Evolutionary conservation across 2,888 invertebrate genomes (phyloP).

Genomic region (Andrena dorsata): DNA sequence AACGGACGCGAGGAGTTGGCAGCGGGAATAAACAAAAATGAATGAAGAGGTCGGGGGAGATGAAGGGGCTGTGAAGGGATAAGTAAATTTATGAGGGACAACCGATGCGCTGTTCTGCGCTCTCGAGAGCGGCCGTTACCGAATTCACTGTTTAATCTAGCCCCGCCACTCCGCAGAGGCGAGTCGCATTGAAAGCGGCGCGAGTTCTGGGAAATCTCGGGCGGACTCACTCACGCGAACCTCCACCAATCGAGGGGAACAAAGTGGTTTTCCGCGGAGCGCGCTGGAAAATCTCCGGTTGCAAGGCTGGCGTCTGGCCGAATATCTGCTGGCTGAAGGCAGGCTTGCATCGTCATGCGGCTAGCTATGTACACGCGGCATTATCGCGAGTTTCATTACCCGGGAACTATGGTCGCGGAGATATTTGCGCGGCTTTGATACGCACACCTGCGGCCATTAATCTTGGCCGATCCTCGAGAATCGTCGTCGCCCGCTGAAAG

Average conservation of each 20-base stretch:
- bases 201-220: background rate
- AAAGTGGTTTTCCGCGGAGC: constrained; percentile 3
- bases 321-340: constrained; percentile 15
- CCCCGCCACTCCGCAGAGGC: constrained; percentile 6
- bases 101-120: constrained; percentile 47
- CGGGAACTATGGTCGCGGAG: constrained; percentile 54
- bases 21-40: constrained; percentile 58
- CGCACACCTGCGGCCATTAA: constrained; percentile 63
- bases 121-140: constrained; percentile 30
- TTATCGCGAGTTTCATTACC: constrained; percentile 67
- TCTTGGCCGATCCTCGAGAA: constrained; percentile 57
- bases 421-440: constrained; percentile 66
- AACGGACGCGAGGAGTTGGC: constrained; percentile 7
- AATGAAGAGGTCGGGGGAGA: constrained; percentile 21
- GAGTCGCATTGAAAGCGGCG: background rate
- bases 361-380: constrained; percentile 55
- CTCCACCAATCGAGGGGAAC: no score
- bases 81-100: constrained; percentile 68
- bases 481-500: constrained; percentile 53
- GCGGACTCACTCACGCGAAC: no score
- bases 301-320: constrained; percentile 26
- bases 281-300: constrained; percentile 28
- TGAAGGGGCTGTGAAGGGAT: constrained; percentile 40
- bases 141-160: constrained; percentile 59
- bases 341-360: constrained; percentile 37